A percentile compares a stretch with the other conserved stretches of the same genome.
phyloP scores from a whole-genome alignment of 2,113 vertebrate genomes.

The Sterrhoptilus dennistouni region DNA sequence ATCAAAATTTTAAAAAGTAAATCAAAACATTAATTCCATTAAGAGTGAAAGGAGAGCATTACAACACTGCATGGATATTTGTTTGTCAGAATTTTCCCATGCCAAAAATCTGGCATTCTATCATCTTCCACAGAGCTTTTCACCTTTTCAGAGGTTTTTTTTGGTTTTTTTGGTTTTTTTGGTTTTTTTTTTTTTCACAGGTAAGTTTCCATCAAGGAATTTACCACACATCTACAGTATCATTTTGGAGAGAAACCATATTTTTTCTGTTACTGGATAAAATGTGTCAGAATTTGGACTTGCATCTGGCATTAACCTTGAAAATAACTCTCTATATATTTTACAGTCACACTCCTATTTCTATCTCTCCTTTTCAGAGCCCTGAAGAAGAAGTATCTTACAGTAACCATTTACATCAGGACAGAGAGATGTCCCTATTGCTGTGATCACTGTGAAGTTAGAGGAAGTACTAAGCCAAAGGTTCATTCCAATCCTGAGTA shows the following conservation, averaged over 20 bases:
- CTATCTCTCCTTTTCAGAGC: neutral
- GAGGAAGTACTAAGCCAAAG: neutral
- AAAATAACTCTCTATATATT: neutral
- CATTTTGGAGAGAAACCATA: neutral
- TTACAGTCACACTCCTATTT: neutral
- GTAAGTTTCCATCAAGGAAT: neutral
- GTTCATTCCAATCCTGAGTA: neutral
- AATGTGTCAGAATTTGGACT: neutral
- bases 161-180: too few species aligned
- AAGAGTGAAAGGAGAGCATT: neutral
- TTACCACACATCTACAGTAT: neutral
- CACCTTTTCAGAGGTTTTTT: neutral
- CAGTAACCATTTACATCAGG: neutral
- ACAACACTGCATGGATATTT: neutral
- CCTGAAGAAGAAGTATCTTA: neutral
- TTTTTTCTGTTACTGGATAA: neutral
- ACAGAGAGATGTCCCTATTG: fast-evolving
- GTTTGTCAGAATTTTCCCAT: neutral
- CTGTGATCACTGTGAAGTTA: neutral
- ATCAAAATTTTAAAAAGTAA: neutral
- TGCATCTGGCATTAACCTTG: neutral
- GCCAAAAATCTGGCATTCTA: neutral
- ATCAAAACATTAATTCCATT: neutral
- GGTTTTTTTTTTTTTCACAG: neutral
- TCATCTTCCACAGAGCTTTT: neutral